Conservation (phyloP, 2,888 invertebrate genomes). For the Phengaris arion region DNA sequence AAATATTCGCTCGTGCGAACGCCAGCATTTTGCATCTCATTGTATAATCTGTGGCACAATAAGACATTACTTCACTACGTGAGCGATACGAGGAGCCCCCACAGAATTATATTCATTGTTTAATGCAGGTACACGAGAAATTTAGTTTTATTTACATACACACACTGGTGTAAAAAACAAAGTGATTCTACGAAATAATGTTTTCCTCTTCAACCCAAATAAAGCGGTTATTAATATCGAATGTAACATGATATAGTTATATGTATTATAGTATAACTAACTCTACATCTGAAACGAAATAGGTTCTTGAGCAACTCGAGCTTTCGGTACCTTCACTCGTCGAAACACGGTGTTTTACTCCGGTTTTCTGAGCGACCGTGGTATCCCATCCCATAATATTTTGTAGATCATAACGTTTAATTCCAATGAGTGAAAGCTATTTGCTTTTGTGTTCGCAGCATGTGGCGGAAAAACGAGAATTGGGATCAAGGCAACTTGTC, state of each 20-base stretch:
- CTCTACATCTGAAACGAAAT: no score
- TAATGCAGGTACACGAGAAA: neutral
- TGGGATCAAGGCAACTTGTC: constrained; percentile 71
- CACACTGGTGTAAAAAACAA: no score
- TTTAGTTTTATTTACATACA: neutral
- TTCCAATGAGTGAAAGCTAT: neutral
- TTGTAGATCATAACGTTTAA: neutral
- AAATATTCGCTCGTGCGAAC: constrained; percentile 11
- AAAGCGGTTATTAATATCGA: no score
- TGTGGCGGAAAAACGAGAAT: constrained; percentile 38
- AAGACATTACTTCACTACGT: constrained; percentile 5
- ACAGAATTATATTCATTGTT: neutral
- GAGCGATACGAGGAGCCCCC: neutral
- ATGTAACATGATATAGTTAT: no score
- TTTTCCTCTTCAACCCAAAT: no score
- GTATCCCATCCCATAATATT: neutral
- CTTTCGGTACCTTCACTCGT: no score
- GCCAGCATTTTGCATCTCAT: constrained; percentile 7
- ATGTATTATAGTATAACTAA: no score
- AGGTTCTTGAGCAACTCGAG: no score
- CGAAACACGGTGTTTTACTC: neutral
- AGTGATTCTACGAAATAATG: no score
- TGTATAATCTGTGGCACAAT: neutral
- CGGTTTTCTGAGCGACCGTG: neutral
- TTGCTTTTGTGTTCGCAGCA: neutral